phyloP scores from a whole-genome alignment of 2,113 vertebrate species.

The Crotalus tigris region DNA sequence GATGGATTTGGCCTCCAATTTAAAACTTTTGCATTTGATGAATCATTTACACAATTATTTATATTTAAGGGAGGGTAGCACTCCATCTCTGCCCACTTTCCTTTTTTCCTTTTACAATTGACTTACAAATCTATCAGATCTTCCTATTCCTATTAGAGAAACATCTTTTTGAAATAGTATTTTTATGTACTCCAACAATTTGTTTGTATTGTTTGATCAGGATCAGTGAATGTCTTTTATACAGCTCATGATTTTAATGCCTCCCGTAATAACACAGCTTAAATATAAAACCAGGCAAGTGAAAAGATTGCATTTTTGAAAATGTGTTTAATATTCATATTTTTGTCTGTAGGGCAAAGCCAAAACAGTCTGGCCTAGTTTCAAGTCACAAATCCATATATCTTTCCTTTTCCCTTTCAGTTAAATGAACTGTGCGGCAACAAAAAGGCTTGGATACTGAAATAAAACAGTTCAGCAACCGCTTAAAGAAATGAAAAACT shows the following conservation, averaged over 20 bases:
- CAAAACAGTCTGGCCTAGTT: conserved; percentile 69
- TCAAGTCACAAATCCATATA: conserved; percentile 77
- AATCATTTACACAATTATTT: not conserved
- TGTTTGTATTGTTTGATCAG: not conserved
- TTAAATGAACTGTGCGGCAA: conserved; percentile 72
- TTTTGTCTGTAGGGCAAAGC: conserved; percentile 66
- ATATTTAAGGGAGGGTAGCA: not conserved
- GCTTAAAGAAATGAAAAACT: conserved; percentile 11
- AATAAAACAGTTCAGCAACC: conserved; percentile 71
- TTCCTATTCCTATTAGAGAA: not conserved
- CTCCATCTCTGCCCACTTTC: not conserved
- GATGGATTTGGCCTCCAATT: not conserved
- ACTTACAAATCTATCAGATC: not conserved
- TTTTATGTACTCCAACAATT: not conserved
- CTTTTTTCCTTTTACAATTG: not conserved
- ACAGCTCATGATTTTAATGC: not conserved
- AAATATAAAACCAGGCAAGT: conserved; percentile 48
- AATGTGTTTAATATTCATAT: conserved; percentile 76
- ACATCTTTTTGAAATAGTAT: not conserved
- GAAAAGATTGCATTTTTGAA: conserved; percentile 67
- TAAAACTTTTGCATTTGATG: not conserved
- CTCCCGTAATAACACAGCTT: not conserved
- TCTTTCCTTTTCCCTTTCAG: conserved; percentile 55
- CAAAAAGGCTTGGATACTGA: conserved; percentile 61
- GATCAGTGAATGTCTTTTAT: not conserved